These are phyloP conservation scores for Ctenochaetus hawaiiensis DNA, from an alignment of 2,797 vertebrate genomes.

Conservation along the genomic window DNA sequence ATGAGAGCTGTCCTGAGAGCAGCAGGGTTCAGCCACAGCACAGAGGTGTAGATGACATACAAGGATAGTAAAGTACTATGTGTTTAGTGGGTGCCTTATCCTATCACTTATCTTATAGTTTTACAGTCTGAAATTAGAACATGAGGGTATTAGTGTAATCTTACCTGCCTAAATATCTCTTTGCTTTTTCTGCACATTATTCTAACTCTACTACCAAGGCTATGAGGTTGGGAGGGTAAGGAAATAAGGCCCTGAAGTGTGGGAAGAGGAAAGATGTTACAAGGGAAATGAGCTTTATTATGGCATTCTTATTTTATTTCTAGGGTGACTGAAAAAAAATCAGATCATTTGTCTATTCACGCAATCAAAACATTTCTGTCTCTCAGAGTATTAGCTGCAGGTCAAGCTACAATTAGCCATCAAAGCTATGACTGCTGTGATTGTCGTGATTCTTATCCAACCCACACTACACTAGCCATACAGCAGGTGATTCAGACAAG, in stretches of 20 bases:
- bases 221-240: neutral
- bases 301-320: neutral
- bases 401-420: constrained; percentile 41
- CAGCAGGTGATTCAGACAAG: neutral
- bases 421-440: constrained; percentile 13
- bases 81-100: constrained; percentile 32
- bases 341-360: neutral
- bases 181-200: constrained; percentile 6
- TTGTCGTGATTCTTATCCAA: constrained; percentile 19
- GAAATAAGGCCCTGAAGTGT: neutral
- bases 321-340: neutral
- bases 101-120: constrained; percentile 47
- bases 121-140: constrained; percentile 37
- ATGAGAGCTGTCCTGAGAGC: constrained; percentile 72
- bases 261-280: neutral
- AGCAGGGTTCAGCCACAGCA: constrained; percentile 59
- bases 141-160: constrained; percentile 26
- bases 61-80: constrained; percentile 39
- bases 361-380: neutral
- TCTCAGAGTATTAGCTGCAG: constrained; percentile 15
- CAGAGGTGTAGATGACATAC: constrained; percentile 68
- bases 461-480: neutral
- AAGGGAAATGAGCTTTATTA: neutral
- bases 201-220: neutral
- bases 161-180: constrained; percentile 17